Evolutionary conservation across 2,797 vertebrate species (phyloP).

Genomic region (Etheostoma nigrum): DNA sequence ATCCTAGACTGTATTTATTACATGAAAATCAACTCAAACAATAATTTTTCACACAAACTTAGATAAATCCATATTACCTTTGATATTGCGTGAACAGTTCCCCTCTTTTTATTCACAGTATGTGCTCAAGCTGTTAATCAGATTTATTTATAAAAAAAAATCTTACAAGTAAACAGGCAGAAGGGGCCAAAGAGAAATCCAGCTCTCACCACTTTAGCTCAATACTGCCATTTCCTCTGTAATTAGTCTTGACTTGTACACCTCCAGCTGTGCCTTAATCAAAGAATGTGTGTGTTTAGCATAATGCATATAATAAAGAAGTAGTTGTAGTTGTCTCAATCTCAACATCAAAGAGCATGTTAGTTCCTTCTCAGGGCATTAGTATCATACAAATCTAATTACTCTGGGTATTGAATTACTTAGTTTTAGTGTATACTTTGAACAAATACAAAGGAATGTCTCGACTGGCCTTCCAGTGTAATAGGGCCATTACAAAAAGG

Average conservation of each 20-base stretch:
- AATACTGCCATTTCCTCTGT: slow-evolving; percentile 64
- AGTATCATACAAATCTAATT: slow-evolving; percentile 78
- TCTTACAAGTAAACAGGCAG: slow-evolving; percentile 57
- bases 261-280: slow-evolving; percentile 82
- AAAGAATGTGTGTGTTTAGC: slow-evolving; percentile 80
- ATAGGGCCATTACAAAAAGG: slow-evolving; percentile 38
- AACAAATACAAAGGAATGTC: slow-evolving; percentile 70
- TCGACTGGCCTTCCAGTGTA: slow-evolving; percentile 37
- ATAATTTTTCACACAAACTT: slow-evolving; percentile 3
- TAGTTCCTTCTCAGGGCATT: slow-evolving; percentile 73
- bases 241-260: slow-evolving; percentile 75
- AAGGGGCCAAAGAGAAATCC: slow-evolving; percentile 59
- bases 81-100: neutral
- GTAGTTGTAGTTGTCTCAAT: slow-evolving; percentile 77
- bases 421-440: slow-evolving; percentile 71
- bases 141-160: slow-evolving; percentile 24
- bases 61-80: slow-evolving; percentile 18
- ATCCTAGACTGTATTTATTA: neutral
- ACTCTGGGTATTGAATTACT: slow-evolving; percentile 76
- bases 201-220: slow-evolving; percentile 55
- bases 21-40: slow-evolving; percentile 9
- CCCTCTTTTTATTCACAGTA: slow-evolving; percentile 10
- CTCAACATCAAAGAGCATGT: slow-evolving; percentile 79
- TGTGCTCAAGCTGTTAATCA: slow-evolving; percentile 28
- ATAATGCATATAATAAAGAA: slow-evolving; percentile 77